A percentile compares a stretch with the other conserved stretches of the same genome.
phyloP scores from a whole-genome alignment of 2,797 vertebrate species.

The Eleutherodactylus coqui region DNA sequence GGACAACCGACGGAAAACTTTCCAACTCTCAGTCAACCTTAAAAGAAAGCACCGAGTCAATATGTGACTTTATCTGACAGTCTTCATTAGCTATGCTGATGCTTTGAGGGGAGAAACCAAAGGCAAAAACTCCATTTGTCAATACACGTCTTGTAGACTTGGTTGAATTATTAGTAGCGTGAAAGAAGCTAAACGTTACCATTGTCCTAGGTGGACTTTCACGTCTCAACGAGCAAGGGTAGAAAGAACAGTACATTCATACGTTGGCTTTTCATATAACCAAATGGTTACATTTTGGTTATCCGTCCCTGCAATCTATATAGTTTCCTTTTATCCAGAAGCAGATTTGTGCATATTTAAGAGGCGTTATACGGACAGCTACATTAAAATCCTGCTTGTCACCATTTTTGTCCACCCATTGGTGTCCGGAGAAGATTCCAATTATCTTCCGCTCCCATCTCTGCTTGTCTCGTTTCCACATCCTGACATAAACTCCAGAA shows the following conservation, averaged over 20 bases:
- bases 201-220: background rate
- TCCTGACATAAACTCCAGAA: slow-evolving; percentile 94
- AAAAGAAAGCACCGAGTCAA: background rate
- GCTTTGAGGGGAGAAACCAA: background rate
- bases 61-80: background rate
- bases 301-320: slow-evolving; percentile 92
- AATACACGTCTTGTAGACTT: background rate
- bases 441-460: slow-evolving; percentile 97
- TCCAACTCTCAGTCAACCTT: background rate
- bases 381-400: slow-evolving; percentile 94
- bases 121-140: background rate
- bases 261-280: slow-evolving; percentile 1
- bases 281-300: slow-evolving; percentile 60
- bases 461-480: slow-evolving; percentile 88
- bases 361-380: slow-evolving; percentile 93
- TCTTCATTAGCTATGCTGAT: background rate
- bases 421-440: slow-evolving; percentile 96
- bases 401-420: slow-evolving; percentile 95
- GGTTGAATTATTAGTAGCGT: slow-evolving; percentile 6
- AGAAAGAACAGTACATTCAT: background rate
- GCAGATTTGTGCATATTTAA: slow-evolving; percentile 98
- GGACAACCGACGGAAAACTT: background rate
- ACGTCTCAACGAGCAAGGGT: background rate
- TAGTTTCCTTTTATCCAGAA: slow-evolving; percentile 99
- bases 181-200: background rate